These are phyloP conservation scores for Ctenopoma multispine DNA, from an alignment of 2,797 vertebrate genomes.

Conservation along the genomic window DNA sequence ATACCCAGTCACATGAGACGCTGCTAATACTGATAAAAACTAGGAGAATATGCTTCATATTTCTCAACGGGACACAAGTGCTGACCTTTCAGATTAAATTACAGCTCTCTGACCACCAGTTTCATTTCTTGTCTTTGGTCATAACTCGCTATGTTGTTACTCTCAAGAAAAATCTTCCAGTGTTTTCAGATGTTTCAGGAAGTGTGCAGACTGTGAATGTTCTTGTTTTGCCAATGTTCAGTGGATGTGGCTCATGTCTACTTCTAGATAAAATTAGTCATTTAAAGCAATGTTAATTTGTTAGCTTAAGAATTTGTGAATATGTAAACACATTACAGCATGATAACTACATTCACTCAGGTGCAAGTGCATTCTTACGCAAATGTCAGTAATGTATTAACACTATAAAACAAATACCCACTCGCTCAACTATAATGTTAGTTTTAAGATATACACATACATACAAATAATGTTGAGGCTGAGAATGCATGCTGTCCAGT, in stretches of 20 bases:
- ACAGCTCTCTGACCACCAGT: constrained; percentile 51
- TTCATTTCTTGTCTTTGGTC: constrained; percentile 74
- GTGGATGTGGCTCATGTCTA: constrained; percentile 59
- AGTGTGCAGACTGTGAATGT: constrained; percentile 43
- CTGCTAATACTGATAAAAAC: constrained; percentile 82
- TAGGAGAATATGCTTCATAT: constrained; percentile 74
- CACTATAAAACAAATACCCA: constrained; percentile 69
- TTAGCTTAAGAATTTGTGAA: constrained; percentile 76
- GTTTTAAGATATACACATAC: constrained; percentile 65
- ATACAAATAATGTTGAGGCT: constrained; percentile 59
- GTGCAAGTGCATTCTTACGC: constrained; percentile 85
- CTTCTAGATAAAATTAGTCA: constrained; percentile 55
- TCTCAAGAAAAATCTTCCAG: constrained; percentile 55
- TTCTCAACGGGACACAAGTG: constrained; percentile 78
- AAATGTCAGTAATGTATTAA: constrained; percentile 78
- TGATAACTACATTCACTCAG: constrained; percentile 83
- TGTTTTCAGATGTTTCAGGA: constrained; percentile 45
- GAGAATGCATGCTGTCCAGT: constrained; percentile 68
- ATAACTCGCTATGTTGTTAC: constrained; percentile 51
- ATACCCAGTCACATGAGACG: constrained; percentile 55
- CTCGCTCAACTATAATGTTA: constrained; percentile 70
- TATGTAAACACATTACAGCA: constrained; percentile 77
- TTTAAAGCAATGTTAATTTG: constrained; percentile 66
- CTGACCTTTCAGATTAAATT: constrained; percentile 66
- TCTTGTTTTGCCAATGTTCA: constrained; percentile 42